A percentile compares a stretch with the other conserved stretches of the same genome.
phyloP scores from a whole-genome alignment of 1,140 invertebrate genomes.

The Diorhabda carinulata region DNA sequence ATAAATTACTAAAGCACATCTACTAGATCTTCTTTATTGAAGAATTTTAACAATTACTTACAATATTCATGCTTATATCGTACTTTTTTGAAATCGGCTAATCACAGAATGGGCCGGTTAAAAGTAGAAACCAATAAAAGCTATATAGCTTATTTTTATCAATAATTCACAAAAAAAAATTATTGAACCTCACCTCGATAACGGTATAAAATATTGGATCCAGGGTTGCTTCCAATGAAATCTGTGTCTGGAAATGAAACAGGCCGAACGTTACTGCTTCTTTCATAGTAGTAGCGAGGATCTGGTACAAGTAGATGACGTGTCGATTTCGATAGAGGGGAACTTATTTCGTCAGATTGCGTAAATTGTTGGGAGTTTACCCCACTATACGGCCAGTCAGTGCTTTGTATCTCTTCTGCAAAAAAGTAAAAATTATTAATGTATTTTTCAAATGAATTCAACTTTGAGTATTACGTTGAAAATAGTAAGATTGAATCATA shows the following conservation, averaged over 20 bases:
- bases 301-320: constrained; percentile 72
- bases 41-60: no score
- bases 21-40: no score
- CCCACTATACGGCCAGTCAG: constrained; percentile 68
- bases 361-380: constrained; percentile 76
- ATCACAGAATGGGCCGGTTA: no score
- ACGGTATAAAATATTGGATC: constrained; percentile 35
- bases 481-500: no score
- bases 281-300: constrained; percentile 64
- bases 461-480: no score
- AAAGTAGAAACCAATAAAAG: no score
- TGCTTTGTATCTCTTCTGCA: constrained; percentile 55
- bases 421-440: neutral
- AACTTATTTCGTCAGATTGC: constrained; percentile 71
- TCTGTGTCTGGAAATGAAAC: constrained; percentile 31
- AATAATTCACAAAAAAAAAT: neutral
- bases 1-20: no score
- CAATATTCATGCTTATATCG: no score
- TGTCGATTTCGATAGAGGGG: constrained; percentile 73
- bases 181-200: constrained; percentile 33
- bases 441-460: no score
- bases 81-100: no score
- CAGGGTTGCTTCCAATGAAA: constrained; percentile 30
- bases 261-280: constrained; percentile 44
- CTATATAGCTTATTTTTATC: neutral